These are phyloP conservation scores for Acromyrmex echinatior DNA, from an alignment of 1,140 invertebrate species.

Conservation along the genomic window DNA sequence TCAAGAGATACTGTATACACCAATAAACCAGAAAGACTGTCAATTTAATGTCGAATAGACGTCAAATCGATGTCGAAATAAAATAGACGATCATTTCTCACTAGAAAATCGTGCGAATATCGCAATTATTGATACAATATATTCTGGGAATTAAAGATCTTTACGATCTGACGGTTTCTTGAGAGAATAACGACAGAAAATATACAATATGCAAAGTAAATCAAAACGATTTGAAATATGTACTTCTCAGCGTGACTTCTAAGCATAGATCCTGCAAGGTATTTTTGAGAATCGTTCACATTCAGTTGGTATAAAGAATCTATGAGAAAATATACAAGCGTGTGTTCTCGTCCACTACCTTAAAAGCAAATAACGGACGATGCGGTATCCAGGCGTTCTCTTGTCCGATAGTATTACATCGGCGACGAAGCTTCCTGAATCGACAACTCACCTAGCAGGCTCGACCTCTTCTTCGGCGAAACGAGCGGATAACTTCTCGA, in stretches of 20 bases:
- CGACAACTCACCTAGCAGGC: background rate
- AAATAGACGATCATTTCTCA: no score
- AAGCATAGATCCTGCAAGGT: constrained; percentile 45
- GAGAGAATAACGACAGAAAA: constrained; percentile 11
- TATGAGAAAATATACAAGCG: constrained; percentile 74
- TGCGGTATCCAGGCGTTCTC: constrained; percentile 1
- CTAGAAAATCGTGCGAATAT: background rate
- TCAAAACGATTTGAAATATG: constrained; percentile 26
- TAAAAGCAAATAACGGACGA: constrained; percentile 67
- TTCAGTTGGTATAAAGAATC: constrained; percentile 25
- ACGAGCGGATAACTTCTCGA: constrained; percentile 9
- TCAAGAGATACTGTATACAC: background rate
- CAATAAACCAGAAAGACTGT: no score
- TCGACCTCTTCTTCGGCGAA: constrained; percentile 20
- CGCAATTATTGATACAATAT: background rate
- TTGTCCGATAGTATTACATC: background rate
- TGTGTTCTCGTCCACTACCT: constrained; percentile 61
- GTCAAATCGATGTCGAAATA: no score
- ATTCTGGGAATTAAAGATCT: background rate
- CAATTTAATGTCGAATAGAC: no score
- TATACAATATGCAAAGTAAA: constrained; percentile 6
- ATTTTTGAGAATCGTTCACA: constrained; percentile 64
- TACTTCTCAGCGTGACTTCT: constrained; percentile 18
- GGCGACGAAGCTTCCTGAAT: constrained; percentile 44
- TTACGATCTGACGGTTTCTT: background rate